Evolutionary conservation across 2,113 vertebrate species (phyloP), one percentile per base, ranked within the genome.

Genomic region (Eleginops maclovinus): DNA sequence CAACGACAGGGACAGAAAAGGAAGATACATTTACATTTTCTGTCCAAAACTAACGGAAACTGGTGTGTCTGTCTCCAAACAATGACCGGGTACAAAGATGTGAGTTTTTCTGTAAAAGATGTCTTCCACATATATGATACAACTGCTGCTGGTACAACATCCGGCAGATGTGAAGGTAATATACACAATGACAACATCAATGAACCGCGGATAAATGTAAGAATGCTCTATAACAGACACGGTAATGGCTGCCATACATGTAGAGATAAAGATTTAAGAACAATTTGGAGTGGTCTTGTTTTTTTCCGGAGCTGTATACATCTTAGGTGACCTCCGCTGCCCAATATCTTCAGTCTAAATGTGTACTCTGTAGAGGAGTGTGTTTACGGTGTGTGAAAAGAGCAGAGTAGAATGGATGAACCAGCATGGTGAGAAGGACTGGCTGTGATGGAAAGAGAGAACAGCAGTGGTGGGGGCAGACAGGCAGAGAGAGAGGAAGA

Each of bases 1-100:
- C 77, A 83, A 50, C 53, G 7, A 43, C 58, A 51, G 74, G 43
- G 50, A 72, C 46, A 71, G 55, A 81, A 63, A 49, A 43, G 5
- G 28, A 81, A 55, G 56, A 72, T 69, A 22, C 21, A 9, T 66
- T 60, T 65, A 60, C 60, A 53, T 64, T 43, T 26, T 68, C 16
- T 72, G 14, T 62, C 44, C 24, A 7, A 13, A 41, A 67, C 69
- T 59, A 28, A 36, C 65, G 14, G 41, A 65, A 15, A 19, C 36
- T 59, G 59, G 70, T 63, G 51, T 63, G 9, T 71, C 59, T 69
- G 66, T 24, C 15, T 14, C 12, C 2, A 5, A 26, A 36, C 0
- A 40, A 16, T 3, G 15, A 53, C n/a, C 43, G 36, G 3, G 21
- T 13, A 8, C 1, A 43, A 14, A 13, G 13, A 4, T 3, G 16